A percentile compares a stretch with the other conserved stretches of the same genome.
Evolutionary conservation across 2,888 invertebrate genomes (phyloP).

Genomic region (Agriopis aurantiaria): DNA sequence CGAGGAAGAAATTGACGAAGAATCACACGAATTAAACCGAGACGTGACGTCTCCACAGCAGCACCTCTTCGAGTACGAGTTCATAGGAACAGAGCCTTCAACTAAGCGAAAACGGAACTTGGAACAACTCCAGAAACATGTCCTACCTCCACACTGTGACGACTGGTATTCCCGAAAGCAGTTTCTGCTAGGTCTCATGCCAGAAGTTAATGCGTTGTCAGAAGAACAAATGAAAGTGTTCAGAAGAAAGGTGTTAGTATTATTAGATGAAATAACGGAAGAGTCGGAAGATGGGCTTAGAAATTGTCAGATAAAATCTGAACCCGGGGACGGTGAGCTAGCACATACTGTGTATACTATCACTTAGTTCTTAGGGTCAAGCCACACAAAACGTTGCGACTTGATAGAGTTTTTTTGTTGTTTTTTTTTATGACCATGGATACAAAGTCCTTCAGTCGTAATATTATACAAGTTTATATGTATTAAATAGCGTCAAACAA

Average conservation of each 20-base stretch:
- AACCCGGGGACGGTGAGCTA: conserved; percentile 15
- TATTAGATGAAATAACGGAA: conserved; percentile 57
- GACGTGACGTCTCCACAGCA: conserved; percentile 40
- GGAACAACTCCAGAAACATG: conserved; percentile 8
- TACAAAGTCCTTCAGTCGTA: too few relatives aligned
- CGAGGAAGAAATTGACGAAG: conserved; percentile 54
- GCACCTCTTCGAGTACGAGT: conserved; percentile 41
- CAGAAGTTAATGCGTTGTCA: conserved; percentile 58
- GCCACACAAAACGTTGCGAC: not conserved
- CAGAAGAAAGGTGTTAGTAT: conserved; percentile 56
- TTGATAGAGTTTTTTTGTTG: too few relatives aligned
- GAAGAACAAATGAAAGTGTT: conserved; percentile 61
- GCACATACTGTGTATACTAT: conserved; percentile 12
- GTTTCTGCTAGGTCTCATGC: conserved; percentile 59
- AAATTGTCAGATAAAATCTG: conserved; percentile 14
- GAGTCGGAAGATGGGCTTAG: not conserved
- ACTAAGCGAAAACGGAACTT: conserved; percentile 40
- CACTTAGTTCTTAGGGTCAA: not conserved
- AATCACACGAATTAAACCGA: conserved; percentile 30
- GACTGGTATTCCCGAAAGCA: conserved; percentile 9
- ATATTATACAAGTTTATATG: too few relatives aligned
- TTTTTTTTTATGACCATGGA: too few relatives aligned
- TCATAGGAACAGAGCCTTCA: conserved; percentile 30
- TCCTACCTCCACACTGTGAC: not conserved
- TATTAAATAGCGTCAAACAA: too few relatives aligned